phyloP scores from a whole-genome alignment of 2,797 vertebrate species.

The Margarornis squamiger region DNA sequence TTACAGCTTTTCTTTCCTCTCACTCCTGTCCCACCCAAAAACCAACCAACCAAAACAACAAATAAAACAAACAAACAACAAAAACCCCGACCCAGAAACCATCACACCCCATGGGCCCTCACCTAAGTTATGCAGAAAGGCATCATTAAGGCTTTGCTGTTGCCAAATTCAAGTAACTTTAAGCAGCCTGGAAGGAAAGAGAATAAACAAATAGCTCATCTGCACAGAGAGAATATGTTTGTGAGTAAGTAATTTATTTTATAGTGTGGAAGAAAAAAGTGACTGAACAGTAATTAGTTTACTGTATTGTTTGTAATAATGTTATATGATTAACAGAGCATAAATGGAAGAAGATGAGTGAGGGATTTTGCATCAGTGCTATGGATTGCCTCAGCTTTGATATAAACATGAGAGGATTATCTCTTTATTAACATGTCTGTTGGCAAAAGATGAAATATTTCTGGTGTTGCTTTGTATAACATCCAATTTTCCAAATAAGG shows the following conservation, averaged over 20 bases:
- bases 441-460: conserved; percentile 28
- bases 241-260: not conserved
- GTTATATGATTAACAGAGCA: conserved; percentile 21
- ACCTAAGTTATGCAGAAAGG: not conserved
- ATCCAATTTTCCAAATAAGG: not conserved
- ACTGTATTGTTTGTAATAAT: conserved; percentile 18
- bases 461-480: not conserved
- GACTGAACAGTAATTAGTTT: not conserved
- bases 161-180: not conserved
- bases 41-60: too few species aligned
- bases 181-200: not conserved
- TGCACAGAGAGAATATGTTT: not conserved
- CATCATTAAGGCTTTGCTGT: not conserved
- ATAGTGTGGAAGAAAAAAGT: not conserved
- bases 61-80: not conserved
- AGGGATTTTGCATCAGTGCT: conserved; percentile 6
- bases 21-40: accelerated
- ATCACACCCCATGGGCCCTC: not conserved
- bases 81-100: accelerated
- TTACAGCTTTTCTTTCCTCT: accelerated
- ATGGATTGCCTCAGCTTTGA: not conserved
- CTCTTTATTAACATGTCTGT: conserved; percentile 1
- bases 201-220: not conserved
- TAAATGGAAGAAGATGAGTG: conserved; percentile 8
- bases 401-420: conserved; percentile 22